These are phyloP conservation scores for Biston betularia DNA, from an alignment of 2,888 invertebrate species.

Conservation along the genomic window DNA sequence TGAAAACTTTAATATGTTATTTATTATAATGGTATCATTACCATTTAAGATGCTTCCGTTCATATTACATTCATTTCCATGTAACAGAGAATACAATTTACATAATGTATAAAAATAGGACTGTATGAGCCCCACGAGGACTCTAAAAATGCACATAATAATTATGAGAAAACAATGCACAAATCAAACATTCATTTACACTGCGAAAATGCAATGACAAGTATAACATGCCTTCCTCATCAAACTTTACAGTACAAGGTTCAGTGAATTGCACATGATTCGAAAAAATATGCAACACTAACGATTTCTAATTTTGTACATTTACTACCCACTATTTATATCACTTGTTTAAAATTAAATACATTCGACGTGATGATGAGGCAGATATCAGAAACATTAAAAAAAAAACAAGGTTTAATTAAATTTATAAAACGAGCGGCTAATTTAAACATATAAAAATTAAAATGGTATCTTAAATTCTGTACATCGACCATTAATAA, in stretches of 20 bases:
- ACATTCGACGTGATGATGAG: slow-evolving; percentile 62
- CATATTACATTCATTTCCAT: slow-evolving; percentile 79
- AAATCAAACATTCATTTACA: slow-evolving; percentile 73
- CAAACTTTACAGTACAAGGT: slow-evolving; percentile 69
- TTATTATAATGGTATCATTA: slow-evolving; percentile 73
- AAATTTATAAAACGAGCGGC: slow-evolving; percentile 61
- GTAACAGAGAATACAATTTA: slow-evolving; percentile 83
- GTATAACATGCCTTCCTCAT: slow-evolving; percentile 59
- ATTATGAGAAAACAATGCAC: slow-evolving; percentile 80
- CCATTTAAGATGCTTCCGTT: slow-evolving; percentile 77
- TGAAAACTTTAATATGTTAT: slow-evolving; percentile 80
- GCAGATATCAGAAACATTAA: slow-evolving; percentile 70
- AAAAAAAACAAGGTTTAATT: slow-evolving; percentile 61
- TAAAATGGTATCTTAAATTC: slow-evolving; percentile 70
- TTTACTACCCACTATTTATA: slow-evolving; percentile 76
- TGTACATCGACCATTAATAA: slow-evolving; percentile 76
- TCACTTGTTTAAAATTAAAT: slow-evolving; percentile 77
- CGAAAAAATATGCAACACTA: slow-evolving; percentile 77
- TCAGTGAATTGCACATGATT: slow-evolving; percentile 82
- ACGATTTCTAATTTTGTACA: slow-evolving; percentile 82
- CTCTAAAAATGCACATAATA: slow-evolving; percentile 82
- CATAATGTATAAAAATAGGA: slow-evolving; percentile 86
- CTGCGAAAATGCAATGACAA: slow-evolving; percentile 84
- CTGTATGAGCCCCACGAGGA: slow-evolving; percentile 77
- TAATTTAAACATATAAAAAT: slow-evolving; percentile 78